These are phyloP conservation scores for Acrossocheilus wenchowensis DNA, from an alignment of 2,797 vertebrate species.

Conservation along the genomic window DNA sequence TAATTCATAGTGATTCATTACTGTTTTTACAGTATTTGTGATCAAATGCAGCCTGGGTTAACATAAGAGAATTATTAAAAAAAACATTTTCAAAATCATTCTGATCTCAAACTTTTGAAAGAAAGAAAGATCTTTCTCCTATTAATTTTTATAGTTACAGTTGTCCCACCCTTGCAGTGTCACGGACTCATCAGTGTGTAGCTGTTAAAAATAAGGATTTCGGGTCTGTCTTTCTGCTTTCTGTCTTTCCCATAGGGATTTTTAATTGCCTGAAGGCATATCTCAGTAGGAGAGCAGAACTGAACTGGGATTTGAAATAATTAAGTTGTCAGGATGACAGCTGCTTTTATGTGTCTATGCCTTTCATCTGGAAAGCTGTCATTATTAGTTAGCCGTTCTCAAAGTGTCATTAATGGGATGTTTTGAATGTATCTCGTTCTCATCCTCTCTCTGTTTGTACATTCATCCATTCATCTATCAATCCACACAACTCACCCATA, in stretches of 20 bases:
- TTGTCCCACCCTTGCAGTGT: background rate
- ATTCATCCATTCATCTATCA: background rate
- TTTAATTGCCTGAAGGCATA: slow-evolving; percentile 68
- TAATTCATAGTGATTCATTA: background rate
- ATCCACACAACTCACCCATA: slow-evolving; percentile 75
- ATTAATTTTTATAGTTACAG: background rate
- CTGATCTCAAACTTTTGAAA: background rate
- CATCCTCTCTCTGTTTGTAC: background rate
- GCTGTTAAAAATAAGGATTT: slow-evolving; percentile 1
- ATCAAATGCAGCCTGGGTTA: background rate
- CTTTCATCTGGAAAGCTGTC: slow-evolving; percentile 61
- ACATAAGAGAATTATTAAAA: background rate
- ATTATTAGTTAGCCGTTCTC: slow-evolving; percentile 33
- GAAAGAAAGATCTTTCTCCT: background rate
- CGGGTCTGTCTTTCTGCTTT: background rate
- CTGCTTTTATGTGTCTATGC: slow-evolving; percentile 71
- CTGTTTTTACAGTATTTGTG: background rate
- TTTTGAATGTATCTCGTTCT: slow-evolving; percentile 62
- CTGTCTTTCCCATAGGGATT: slow-evolving; percentile 19
- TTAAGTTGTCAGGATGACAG: slow-evolving; percentile 72
- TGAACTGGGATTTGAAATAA: slow-evolving; percentile 67
- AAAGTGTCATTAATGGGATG: slow-evolving; percentile 50
- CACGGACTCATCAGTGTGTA: background rate
- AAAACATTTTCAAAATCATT: background rate
- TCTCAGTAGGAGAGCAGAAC: slow-evolving; percentile 60